Evolutionary conservation across 2,797 vertebrate species (phyloP), one percentile per base, ranked within the genome.

Genomic region (Poeciliopsis gracilis): DNA sequence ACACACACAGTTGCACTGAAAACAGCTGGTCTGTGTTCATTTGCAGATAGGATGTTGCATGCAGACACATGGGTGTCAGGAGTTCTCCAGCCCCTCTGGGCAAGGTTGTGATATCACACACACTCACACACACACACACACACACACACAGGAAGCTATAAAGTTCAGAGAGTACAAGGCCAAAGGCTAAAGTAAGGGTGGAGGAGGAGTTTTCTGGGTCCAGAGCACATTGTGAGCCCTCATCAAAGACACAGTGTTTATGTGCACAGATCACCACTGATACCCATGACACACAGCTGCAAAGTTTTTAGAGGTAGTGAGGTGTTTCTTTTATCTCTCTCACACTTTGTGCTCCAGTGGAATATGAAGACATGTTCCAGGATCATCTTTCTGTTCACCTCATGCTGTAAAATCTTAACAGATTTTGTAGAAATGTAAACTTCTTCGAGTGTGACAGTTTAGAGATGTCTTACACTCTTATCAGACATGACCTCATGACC

Each of bases 111-210:
- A 74, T 67, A 38, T 67, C 9, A 28, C 38, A 4, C 59, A 49
- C 57, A 11, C 45, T 0, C 51, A n/a, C 63, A 30, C 28, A 55
- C 57, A 63, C n/a, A 0, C 49, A 38, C 61, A 0, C 49, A 38
- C 61, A 30, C 33, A 63, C 74, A 75, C 45, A 73, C 20, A 73
- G 67, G 33, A 69, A 77, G 66, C 72, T 43, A 78, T 41, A 71
- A 76, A 79, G 89, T 81, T 73, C 84, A 88, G 81, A 66, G 13
- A 75, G 86, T 80, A 71, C 82, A 82, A 15, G 84, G 78, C 80
- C 86, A 88, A 87, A 78, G 86, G 77, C 80, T 55, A 47, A 75
- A 70, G 77, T 63, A 78, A 82, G 76, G 67, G 36, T 71, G 3
- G 67, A 72, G 57, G 49, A 47, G 72, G 69, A 75, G 82, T 88